Conservation (phyloP, 1,140 invertebrate species). For the Chymomyza costata region DNA sequence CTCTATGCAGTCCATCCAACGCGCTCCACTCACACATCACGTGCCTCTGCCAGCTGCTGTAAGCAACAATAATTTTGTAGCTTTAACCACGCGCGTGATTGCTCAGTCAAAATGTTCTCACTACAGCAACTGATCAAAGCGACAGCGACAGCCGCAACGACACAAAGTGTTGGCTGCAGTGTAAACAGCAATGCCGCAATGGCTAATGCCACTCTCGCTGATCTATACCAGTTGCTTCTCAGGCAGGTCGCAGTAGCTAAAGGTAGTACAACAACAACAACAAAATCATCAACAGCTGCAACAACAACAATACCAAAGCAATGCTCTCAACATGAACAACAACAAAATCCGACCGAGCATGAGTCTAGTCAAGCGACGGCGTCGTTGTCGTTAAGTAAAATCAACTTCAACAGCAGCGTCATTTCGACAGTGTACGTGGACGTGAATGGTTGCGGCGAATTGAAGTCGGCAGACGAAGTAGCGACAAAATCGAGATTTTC, state of each 20-base stretch:
- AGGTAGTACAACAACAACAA: conserved; percentile 27
- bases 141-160: conserved; percentile 13
- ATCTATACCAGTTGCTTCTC: conserved; percentile 32
- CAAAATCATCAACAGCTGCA: conserved; percentile 19
- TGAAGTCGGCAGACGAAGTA: conserved; percentile 41
- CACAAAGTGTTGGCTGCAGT: conserved; percentile 17
- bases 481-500: conserved; percentile 18
- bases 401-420: conserved; percentile 43
- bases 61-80: conserved; percentile 40
- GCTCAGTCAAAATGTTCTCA: conserved; percentile 46
- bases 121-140: conserved; percentile 67
- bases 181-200: conserved; percentile 13
- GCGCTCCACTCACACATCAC: conserved; percentile 37
- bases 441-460: conserved; percentile 49
- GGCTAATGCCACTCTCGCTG: neutral
- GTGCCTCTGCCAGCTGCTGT: conserved; percentile 12
- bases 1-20: conserved; percentile 10
- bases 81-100: conserved; percentile 33
- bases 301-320: conserved; percentile 41
- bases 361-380: conserved; percentile 46
- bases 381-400: conserved; percentile 26
- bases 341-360: neutral
- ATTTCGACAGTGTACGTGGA: conserved; percentile 42
- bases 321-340: conserved; percentile 18
- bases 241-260: too few species aligned